Conservation (phyloP, 2,797 vertebrate species). For the Meriones psammophilus region DNA sequence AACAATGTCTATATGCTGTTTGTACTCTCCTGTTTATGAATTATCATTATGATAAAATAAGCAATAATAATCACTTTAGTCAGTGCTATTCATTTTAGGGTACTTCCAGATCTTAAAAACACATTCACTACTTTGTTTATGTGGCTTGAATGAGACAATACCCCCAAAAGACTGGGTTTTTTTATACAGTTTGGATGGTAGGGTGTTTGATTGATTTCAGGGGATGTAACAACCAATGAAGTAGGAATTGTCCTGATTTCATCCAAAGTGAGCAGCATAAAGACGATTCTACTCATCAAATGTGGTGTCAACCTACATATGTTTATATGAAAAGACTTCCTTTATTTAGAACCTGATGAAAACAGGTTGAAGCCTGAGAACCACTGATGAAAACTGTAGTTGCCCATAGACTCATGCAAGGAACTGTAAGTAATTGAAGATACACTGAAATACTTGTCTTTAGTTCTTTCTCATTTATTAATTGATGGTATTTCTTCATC, state of each 20-base stretch:
- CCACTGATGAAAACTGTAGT: background rate
- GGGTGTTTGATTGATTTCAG: fast-evolving
- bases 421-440: background rate
- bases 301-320: background rate
- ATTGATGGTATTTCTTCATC: background rate
- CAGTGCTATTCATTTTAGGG: background rate
- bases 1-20: background rate
- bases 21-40: background rate
- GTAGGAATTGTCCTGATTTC: background rate
- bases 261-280: background rate
- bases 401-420: background rate
- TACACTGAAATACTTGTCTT: background rate
- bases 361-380: background rate
- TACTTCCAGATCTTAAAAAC: background rate
- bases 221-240: no score
- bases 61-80: background rate
- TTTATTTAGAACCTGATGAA: background rate
- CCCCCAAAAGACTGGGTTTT: background rate
- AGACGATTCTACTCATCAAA: background rate
- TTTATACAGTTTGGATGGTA: background rate
- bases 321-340: background rate
- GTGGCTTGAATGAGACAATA: background rate
- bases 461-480: background rate
- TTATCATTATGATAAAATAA: background rate
- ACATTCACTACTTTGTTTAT: background rate